Percentiles rank a stretch among this genome's conserved stretches.
Conservation (phyloP, 1,140 invertebrate genomes). For the Aphidius gifuensis region DNA sequence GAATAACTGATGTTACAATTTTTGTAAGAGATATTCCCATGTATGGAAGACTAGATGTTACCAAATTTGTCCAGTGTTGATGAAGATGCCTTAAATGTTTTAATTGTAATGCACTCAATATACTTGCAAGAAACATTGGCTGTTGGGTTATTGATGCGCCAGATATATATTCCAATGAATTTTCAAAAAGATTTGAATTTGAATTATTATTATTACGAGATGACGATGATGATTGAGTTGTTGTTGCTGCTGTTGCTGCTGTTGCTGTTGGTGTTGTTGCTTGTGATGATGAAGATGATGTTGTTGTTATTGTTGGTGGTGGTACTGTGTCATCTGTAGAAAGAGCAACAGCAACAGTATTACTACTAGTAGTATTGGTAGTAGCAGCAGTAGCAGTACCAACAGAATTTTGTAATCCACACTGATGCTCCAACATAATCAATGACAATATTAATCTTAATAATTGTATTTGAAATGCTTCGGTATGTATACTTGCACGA, state of each 20-base stretch:
- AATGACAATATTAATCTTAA: slow-evolving; percentile 65
- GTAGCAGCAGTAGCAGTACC: slow-evolving; percentile 33
- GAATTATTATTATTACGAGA: background rate
- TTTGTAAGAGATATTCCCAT: slow-evolving; percentile 72
- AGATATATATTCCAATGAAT: slow-evolving; percentile 62
- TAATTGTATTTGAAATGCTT: slow-evolving; percentile 75
- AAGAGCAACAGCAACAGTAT: background rate
- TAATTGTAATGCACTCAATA: slow-evolving; percentile 72
- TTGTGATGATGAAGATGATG: slow-evolving; percentile 2
- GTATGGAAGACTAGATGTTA: slow-evolving; percentile 74
- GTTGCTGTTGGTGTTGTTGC: slow-evolving; percentile 42
- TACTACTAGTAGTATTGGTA: background rate
- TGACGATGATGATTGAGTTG: background rate
- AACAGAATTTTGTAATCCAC: slow-evolving; percentile 56
- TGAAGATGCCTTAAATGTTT: slow-evolving; percentile 69
- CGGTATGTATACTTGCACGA: slow-evolving; percentile 64
- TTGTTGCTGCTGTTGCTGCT: no score
- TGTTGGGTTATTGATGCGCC: slow-evolving; percentile 74
- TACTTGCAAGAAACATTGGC: slow-evolving; percentile 80
- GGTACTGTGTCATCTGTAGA: background rate
- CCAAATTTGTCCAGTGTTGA: slow-evolving; percentile 76
- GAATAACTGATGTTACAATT: slow-evolving; percentile 74
- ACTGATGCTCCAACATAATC: slow-evolving; percentile 76
- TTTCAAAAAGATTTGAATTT: slow-evolving; percentile 45
- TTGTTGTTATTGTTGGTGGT: no score